These are phyloP conservation scores for Pomatorhinus ruficollis DNA, from an alignment of 2,113 vertebrate genomes.

Conservation along the genomic window DNA sequence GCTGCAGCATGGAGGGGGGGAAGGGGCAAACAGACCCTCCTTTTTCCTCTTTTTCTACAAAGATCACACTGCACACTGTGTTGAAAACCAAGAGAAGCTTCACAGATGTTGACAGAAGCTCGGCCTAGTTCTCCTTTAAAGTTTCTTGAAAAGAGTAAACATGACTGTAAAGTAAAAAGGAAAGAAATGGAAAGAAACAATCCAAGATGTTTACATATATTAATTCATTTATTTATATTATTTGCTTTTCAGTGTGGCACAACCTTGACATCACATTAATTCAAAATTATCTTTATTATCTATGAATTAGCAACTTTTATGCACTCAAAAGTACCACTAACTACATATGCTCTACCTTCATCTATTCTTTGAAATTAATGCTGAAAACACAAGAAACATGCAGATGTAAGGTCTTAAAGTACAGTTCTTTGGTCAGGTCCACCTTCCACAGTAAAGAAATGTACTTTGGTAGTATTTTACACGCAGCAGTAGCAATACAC, in stretches of 20 bases:
- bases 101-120: background rate
- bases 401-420: background rate
- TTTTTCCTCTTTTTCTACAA: background rate
- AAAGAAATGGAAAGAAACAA: background rate
- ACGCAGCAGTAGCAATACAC: background rate
- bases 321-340: constrained; percentile 9
- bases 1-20: accelerated
- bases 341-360: background rate
- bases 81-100: background rate
- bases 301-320: background rate
- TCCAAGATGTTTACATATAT: background rate
- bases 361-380: background rate
- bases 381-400: background rate
- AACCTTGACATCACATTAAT: background rate
- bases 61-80: background rate
- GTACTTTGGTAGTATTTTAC: background rate
- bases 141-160: background rate
- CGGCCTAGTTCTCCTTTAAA: background rate
- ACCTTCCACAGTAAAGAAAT: background rate
- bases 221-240: constrained; percentile 35
- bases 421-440: background rate
- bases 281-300: background rate
- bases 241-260: background rate
- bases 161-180: background rate
- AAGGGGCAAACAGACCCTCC: background rate